These are phyloP conservation scores for Megaustenia siamemsis DNA, from an alignment of 2,888 invertebrate genomes.

Conservation along the genomic window DNA sequence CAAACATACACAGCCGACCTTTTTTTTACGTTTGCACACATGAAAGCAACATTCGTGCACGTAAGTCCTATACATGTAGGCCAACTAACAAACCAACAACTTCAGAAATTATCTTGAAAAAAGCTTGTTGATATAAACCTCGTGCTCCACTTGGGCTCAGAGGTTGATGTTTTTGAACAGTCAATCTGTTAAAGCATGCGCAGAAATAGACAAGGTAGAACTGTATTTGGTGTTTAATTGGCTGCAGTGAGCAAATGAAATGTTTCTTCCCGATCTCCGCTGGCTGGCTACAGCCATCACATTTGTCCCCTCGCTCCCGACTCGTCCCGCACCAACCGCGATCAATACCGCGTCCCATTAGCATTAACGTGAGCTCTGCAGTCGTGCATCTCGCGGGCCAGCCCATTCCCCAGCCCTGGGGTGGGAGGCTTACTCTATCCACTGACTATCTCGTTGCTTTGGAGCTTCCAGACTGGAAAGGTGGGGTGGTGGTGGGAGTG, in stretches of 20 bases:
- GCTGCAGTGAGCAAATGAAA: not conserved
- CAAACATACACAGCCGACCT: too few species aligned
- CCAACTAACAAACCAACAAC: too few species aligned
- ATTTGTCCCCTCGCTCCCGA: not conserved
- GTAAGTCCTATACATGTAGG: too few species aligned
- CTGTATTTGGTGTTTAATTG: not conserved
- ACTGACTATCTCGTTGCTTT: not conserved
- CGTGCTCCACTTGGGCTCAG: too few species aligned
- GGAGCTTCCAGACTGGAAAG: not conserved
- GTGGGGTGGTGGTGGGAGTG: too few species aligned
- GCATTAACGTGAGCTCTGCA: slow-evolving; percentile 44
- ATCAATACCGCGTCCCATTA: slow-evolving; percentile 51
- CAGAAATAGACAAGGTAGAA: not conserved
- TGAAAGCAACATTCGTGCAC: too few species aligned
- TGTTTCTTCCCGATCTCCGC: not conserved
- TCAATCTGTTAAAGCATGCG: too few species aligned
- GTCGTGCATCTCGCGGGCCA: slow-evolving; percentile 36
- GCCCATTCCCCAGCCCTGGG: slow-evolving; percentile 30
- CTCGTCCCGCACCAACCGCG: not conserved
- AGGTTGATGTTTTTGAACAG: too few species aligned
- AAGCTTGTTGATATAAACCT: too few species aligned
- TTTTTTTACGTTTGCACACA: too few species aligned
- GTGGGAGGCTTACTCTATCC: slow-evolving; percentile 25
- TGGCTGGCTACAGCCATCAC: not conserved
- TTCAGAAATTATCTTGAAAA: too few species aligned